phyloP scores from a whole-genome alignment of 2,797 vertebrate genomes.

The Bradypus variegatus region DNA sequence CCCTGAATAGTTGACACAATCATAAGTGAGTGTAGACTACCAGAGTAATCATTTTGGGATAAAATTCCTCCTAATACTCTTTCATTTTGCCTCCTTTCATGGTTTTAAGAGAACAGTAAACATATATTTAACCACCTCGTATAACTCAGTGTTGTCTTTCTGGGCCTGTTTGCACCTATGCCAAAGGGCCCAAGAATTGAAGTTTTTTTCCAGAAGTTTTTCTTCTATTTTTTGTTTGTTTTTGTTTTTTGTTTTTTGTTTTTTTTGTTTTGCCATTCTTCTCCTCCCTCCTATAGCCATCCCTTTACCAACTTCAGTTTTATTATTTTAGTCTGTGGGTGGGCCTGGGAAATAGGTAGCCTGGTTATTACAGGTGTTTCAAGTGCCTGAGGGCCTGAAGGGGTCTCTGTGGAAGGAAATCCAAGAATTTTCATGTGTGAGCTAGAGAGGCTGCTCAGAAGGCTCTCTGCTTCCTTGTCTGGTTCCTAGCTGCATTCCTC shows the following conservation, averaged over 20 bases:
- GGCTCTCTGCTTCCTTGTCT: background rate
- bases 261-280: background rate
- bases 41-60: background rate
- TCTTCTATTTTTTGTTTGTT: background rate
- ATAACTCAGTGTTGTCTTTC: background rate
- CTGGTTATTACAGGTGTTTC: background rate
- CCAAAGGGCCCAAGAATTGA: background rate
- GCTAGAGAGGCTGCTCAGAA: background rate
- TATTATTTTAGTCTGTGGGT: background rate
- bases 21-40: background rate
- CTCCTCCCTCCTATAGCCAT: background rate
- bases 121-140: background rate
- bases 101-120: background rate
- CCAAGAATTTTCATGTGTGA: background rate
- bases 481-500: background rate
- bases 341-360: background rate
- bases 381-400: background rate
- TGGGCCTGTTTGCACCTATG: background rate
- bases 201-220: background rate
- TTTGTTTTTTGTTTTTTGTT: background rate
- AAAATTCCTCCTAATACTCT: background rate
- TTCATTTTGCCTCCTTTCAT: background rate
- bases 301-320: background rate
- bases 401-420: background rate
- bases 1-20: background rate